phyloP scores from a whole-genome alignment of 2,797 vertebrate species.

The Sebastolobus alascanus region DNA sequence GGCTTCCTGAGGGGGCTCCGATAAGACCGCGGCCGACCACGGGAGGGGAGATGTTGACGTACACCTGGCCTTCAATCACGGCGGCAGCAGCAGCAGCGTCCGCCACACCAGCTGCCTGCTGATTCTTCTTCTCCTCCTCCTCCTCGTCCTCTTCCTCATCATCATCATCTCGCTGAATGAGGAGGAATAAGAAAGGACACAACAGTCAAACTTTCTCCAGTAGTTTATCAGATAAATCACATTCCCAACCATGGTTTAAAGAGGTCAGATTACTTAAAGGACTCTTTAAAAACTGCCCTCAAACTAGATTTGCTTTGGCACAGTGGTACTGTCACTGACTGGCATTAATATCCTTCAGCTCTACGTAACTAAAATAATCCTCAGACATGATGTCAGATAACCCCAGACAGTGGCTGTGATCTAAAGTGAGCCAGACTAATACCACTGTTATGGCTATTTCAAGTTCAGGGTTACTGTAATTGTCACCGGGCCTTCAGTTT shows the following conservation, averaged over 20 bases:
- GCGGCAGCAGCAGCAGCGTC: slow-evolving; percentile 31
- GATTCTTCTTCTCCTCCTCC: slow-evolving; percentile 22
- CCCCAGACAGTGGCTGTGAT: slow-evolving; percentile 11
- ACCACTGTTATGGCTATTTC: slow-evolving; percentile 18
- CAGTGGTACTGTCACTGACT: slow-evolving; percentile 6
- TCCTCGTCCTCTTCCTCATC: not conserved
- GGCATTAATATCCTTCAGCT: slow-evolving; percentile 6
- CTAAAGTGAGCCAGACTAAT: slow-evolving; percentile 40
- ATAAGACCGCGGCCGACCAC: slow-evolving; percentile 61
- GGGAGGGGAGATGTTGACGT: slow-evolving; percentile 92
- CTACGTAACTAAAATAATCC: slow-evolving; percentile 49
- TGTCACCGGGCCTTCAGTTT: not conserved
- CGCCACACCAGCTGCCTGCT: slow-evolving; percentile 34
- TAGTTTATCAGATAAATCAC: not conserved
- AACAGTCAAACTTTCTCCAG: not conserved
- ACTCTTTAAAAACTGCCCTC: not conserved
- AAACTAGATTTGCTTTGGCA: not conserved
- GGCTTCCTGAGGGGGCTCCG: slow-evolving; percentile 65
- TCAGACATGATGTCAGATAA: slow-evolving; percentile 33
- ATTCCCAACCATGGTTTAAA: not conserved
- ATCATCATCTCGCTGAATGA: slow-evolving; percentile 45
- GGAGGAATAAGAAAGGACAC: not conserved
- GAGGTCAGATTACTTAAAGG: not conserved
- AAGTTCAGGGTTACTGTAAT: not conserved
- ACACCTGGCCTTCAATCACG: slow-evolving; percentile 92